These are phyloP conservation scores for Zonitis immaculata DNA, from an alignment of 2,888 invertebrate species.

Conservation along the genomic window DNA sequence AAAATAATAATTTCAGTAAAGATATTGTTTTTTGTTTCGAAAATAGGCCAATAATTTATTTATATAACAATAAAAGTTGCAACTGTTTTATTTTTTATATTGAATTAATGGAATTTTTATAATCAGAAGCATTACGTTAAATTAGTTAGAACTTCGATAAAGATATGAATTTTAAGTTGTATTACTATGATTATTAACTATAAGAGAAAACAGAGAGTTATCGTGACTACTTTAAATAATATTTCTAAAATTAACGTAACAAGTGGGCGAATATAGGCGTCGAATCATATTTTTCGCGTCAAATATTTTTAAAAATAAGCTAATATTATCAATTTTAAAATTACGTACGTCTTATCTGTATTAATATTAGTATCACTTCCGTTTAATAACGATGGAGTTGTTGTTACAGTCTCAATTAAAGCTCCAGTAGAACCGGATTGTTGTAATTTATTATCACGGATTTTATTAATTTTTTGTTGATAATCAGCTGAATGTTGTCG, in stretches of 20 bases:
- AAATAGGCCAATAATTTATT: neutral
- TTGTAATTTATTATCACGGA: constrained; percentile 22
- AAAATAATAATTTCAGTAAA: no score
- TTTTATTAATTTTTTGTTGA: constrained; percentile 15
- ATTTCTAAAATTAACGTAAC: constrained; percentile 22
- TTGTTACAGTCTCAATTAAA: constrained; percentile 4
- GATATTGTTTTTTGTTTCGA: no score
- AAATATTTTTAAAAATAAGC: constrained; percentile 19
- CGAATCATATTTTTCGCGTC: constrained; percentile 28
- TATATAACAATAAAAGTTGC: neutral
- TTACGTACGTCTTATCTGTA: constrained; percentile 18
- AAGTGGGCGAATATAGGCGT: constrained; percentile 18
- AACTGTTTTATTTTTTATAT: neutral
- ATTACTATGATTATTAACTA: no score
- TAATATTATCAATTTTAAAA: neutral
- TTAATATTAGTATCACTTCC: constrained; percentile 13
- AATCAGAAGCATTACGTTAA: neutral
- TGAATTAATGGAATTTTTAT: neutral
- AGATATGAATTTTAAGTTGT: neutral
- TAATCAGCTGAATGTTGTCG: constrained; percentile 7
- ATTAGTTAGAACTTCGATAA: neutral
- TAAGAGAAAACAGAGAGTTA: constrained; percentile 9
- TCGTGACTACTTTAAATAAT: constrained; percentile 4
- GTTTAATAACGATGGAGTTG: constrained; percentile 6
- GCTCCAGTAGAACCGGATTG: constrained; percentile 1